Conservation (phyloP, 1,140 invertebrate species). For the Propsilocerus akamusi region DNA sequence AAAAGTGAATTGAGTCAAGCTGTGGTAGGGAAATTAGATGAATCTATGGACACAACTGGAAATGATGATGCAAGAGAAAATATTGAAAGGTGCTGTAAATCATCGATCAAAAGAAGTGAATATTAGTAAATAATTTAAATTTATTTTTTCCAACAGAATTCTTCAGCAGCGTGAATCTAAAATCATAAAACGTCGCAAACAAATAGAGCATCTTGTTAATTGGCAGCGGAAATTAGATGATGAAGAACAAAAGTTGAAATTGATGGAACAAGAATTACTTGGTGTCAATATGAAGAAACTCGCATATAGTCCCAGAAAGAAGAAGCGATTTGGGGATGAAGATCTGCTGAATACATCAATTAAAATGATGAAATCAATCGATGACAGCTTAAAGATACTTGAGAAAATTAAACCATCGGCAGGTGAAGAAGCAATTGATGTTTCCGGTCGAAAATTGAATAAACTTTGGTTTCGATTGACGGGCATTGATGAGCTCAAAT, state of each 20-base stretch:
- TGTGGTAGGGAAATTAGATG: neutral
- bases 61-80: neutral
- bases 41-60: neutral
- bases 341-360: neutral
- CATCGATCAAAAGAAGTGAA: no score
- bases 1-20: no score
- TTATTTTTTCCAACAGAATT: constrained; percentile 9
- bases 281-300: constrained; percentile 4
- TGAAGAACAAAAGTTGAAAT: constrained; percentile 11
- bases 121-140: no score
- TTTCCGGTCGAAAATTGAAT: constrained; percentile 11
- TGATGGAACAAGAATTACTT: constrained; percentile 10
- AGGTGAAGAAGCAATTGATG: constrained; percentile 7
- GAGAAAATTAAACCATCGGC: constrained; percentile 6
- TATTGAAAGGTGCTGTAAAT: neutral
- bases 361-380: constrained; percentile 7
- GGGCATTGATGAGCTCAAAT: constrained; percentile 9
- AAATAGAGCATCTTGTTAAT: constrained; percentile 11
- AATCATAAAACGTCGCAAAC: constrained; percentile 8
- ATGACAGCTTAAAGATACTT: constrained; percentile 11
- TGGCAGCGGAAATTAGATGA: constrained; percentile 12
- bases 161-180: constrained; percentile 10
- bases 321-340: neutral
- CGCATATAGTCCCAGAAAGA: neutral
- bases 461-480: constrained; percentile 12